Base-by-base conservation (phyloP, 2,797 vertebrate genomes). In the Gadopsis bispinosus region DNA sequence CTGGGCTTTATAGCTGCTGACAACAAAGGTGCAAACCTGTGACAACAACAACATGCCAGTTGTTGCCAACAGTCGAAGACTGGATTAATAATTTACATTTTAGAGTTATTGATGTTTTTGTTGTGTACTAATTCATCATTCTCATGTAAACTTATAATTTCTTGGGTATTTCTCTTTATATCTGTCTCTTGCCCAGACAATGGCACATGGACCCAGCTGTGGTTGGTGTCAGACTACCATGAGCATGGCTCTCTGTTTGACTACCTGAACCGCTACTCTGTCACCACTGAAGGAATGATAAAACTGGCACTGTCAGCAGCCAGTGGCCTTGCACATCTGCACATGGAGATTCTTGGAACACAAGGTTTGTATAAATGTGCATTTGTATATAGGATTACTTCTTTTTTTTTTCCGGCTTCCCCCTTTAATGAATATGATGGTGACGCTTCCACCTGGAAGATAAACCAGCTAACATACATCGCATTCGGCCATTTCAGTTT, bases 341-440 rank as follows among this genome's bases (percentile, higher is more conserved):
- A 99, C 87, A 99, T 99, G 98, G 98, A 99, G 93, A 99, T 99
- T 4, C 95, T 99, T 77, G 98, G 98, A 58, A 99, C 98, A 39
- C 98, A 99, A 93, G 98, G 98, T 41, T 47, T n/a, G 29, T 37
- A 22, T 29, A 22, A 41, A 26, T n/a, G 13, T 35, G 3, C 22
- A 19, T 19, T 37, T 73, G 14, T 48, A 14, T 61, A 33, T 43
- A 54, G n/a, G 17, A n/a, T 22, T 26, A n/a, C 4, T 26, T 53
- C 17, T 64, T 61, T 20, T 37, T 37, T 47, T 7, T 41, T 26
- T 31, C n/a, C 19, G 63, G 20, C 16, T 63, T 53, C 10, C 5
- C 17, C 4, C 12, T 5, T 50, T 11, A 62, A 37, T 62, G 20
- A 58, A 55, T 31, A 11, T 31, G n/a, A 43, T 17, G 26, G 31